phyloP scores from a whole-genome alignment of 2,113 vertebrate genomes.

The Circaetus cinerascens region DNA sequence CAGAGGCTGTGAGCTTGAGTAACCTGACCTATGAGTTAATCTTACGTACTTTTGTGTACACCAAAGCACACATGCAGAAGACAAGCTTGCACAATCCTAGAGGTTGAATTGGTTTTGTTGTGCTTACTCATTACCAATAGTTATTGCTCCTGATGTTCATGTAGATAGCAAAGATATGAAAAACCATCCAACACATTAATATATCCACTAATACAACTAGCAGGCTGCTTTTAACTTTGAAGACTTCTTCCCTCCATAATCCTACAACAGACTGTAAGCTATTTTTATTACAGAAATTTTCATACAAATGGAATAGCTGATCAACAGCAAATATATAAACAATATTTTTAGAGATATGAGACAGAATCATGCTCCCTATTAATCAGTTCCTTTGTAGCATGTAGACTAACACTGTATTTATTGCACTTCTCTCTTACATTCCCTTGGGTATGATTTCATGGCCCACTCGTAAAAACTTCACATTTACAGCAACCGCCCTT shows the following conservation, averaged over 20 bases:
- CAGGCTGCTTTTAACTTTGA: conserved; percentile 27
- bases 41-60: not conserved
- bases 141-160: not conserved
- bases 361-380: conserved; percentile 47
- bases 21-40: not conserved
- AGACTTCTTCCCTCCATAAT: not conserved
- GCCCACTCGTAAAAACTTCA: conserved; percentile 72
- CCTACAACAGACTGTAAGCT: not conserved
- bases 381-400: conserved; percentile 50
- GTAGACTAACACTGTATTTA: conserved; percentile 55
- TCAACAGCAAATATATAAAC: conserved; percentile 61
- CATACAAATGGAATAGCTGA: conserved; percentile 51
- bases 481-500: conserved; percentile 71
- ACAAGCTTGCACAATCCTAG: not conserved
- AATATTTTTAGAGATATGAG: conserved; percentile 40
- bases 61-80: not conserved
- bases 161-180: not conserved
- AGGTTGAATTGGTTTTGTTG: not conserved
- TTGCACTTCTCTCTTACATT: conserved; percentile 14
- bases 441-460: conserved; percentile 68
- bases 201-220: not conserved
- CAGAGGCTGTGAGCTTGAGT: not conserved
- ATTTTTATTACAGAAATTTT: conserved; percentile 49
- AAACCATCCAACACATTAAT: not conserved
- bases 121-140: not conserved